These are phyloP conservation scores for Drosophila sordidula DNA, from an alignment of 2,888 invertebrate genomes.

Conservation along the genomic window DNA sequence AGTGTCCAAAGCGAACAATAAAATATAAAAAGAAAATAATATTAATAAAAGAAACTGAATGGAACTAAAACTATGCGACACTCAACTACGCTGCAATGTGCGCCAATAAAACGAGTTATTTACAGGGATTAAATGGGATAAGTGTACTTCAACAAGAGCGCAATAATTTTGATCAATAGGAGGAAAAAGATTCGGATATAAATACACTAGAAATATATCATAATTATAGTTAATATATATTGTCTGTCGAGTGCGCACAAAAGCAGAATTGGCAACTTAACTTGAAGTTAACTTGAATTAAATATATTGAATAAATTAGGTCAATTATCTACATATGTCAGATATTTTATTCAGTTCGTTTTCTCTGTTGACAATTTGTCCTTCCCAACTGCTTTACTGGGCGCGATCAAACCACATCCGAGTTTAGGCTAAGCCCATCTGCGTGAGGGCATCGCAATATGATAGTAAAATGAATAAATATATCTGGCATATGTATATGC, in stretches of 20 bases:
- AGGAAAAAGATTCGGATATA: background rate
- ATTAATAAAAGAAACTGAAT: conserved; percentile 15
- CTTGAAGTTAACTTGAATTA: background rate
- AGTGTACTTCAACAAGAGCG: background rate
- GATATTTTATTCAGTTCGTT: too few relatives aligned
- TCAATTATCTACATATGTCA: too few relatives aligned
- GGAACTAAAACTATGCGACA: conserved; percentile 6
- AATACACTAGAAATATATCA: background rate
- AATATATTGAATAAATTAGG: too few relatives aligned
- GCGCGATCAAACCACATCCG: too few relatives aligned
- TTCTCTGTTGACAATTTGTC: too few relatives aligned
- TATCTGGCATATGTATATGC: conserved; percentile 65
- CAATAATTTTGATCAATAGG: background rate
- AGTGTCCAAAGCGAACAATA: conserved; percentile 59
- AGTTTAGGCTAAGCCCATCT: too few relatives aligned
- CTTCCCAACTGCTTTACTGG: too few relatives aligned
- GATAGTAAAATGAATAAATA: conserved; percentile 69
- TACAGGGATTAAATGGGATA: background rate
- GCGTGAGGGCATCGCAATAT: conserved; percentile 31
- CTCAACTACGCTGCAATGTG: conserved; percentile 26
- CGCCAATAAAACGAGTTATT: too few relatives aligned
- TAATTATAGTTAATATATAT: too few relatives aligned
- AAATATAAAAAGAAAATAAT: conserved; percentile 26
- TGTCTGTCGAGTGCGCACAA: too few relatives aligned
- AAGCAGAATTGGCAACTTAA: background rate